These are phyloP conservation scores for Lycaena phlaeas DNA, from an alignment of 2,888 invertebrate species.

Conservation along the genomic window DNA sequence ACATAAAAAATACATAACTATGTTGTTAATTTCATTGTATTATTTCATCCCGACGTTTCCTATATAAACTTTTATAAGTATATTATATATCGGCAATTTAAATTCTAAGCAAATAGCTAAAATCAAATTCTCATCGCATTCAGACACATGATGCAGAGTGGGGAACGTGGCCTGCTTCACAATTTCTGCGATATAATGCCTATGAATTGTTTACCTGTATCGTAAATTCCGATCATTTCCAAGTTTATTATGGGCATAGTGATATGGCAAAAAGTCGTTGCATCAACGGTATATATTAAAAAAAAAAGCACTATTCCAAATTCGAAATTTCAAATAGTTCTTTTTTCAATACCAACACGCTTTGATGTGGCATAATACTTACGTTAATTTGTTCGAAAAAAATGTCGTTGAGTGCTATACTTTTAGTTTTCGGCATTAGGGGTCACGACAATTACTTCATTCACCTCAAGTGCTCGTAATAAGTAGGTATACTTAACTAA, in stretches of 20 bases:
- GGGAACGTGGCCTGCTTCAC: conserved; percentile 46
- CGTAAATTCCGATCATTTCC: conserved; percentile 15
- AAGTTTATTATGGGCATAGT: conserved; percentile 1
- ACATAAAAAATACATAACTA: too few relatives aligned
- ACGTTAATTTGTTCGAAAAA: too few relatives aligned
- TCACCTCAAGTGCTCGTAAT: conserved; percentile 35
- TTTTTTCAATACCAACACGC: too few relatives aligned
- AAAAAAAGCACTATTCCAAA: conserved; percentile 2
- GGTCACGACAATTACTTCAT: too few relatives aligned
- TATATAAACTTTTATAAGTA: too few relatives aligned
- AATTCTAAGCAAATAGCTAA: conserved; percentile 35
- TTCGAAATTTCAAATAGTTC: not conserved
- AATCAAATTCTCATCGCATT: conserved; percentile 30
- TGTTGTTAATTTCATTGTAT: too few relatives aligned
- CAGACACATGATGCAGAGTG: conserved; percentile 26
- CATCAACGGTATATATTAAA: not conserved
- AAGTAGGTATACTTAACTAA: conserved; percentile 33
- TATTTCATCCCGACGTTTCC: too few relatives aligned
- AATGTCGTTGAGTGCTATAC: too few relatives aligned
- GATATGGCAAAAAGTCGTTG: not conserved
- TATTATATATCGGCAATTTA: conserved; percentile 34
- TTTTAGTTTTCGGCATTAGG: too few relatives aligned
- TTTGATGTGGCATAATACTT: too few relatives aligned
- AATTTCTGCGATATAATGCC: conserved; percentile 28
- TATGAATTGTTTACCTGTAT: conserved; percentile 21